A percentile compares a stretch with the other conserved stretches of the same genome.
phyloP scores from a whole-genome alignment of 2,888 invertebrate genomes.

The Sialis fuliginosa region DNA sequence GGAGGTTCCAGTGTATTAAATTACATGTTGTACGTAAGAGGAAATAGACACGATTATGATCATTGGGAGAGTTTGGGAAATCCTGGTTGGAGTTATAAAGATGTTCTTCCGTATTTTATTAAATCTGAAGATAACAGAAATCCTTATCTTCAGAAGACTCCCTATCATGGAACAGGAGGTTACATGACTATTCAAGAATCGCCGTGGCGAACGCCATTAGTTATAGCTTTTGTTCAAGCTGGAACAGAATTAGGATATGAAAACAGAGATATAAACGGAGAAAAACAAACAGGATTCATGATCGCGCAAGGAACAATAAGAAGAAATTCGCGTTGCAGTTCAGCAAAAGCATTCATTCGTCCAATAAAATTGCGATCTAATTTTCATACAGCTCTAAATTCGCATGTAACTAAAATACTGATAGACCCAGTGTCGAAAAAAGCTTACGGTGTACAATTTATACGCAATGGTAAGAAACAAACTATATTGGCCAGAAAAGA shows the following conservation, averaged over 20 bases:
- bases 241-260: constrained; percentile 70
- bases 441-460: constrained; percentile 65
- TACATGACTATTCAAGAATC: constrained; percentile 64
- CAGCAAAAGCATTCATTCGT: constrained; percentile 71
- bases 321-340: constrained; percentile 65
- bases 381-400: constrained; percentile 62
- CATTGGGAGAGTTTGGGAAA: constrained; percentile 70
- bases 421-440: constrained; percentile 57
- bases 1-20: constrained; percentile 79
- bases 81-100: constrained; percentile 72
- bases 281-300: constrained; percentile 62
- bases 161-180: constrained; percentile 56
- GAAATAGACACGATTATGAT: constrained; percentile 69
- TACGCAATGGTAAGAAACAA: constrained; percentile 51
- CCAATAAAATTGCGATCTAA: constrained; percentile 60
- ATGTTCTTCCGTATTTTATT: constrained; percentile 73
- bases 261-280: constrained; percentile 68
- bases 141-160: constrained; percentile 54
- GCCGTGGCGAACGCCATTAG: constrained; percentile 68
- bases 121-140: constrained; percentile 80
- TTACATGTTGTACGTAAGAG: constrained; percentile 81
- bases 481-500: constrained; percentile 60
- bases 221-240: constrained; percentile 66
- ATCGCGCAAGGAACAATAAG: constrained; percentile 67
- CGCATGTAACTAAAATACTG: constrained; percentile 57